Evolutionary conservation across 2,113 vertebrate species (phyloP).

Genomic region (Rousettus leschenaultii): DNA sequence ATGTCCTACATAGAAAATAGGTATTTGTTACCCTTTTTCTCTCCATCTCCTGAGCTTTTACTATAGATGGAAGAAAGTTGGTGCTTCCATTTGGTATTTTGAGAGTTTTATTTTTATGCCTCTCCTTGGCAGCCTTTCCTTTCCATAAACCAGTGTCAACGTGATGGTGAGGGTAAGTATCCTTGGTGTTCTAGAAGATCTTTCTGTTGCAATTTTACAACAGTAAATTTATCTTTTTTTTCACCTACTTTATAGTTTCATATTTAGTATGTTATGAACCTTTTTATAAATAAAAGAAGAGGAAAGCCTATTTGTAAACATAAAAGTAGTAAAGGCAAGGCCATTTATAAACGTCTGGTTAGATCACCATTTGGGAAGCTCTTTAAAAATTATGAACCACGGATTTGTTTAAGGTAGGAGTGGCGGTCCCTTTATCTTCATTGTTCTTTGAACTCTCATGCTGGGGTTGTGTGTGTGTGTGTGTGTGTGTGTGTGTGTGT

Average conservation of each 20-base stretch:
- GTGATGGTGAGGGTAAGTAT: conserved; percentile 44
- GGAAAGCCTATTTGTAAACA: neutral
- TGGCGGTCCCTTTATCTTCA: neutral
- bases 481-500: neutral
- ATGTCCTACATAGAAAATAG: conserved; percentile 40
- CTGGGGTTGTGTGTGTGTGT: neutral
- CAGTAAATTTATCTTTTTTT: neutral
- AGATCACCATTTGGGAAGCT: neutral
- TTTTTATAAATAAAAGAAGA: neutral
- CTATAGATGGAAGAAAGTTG: conserved; percentile 62
- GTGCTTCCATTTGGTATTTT: conserved; percentile 50
- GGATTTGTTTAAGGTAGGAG: neutral
- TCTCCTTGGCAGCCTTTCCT: conserved; percentile 30
- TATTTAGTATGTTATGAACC: neutral
- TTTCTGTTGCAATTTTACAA: neutral
- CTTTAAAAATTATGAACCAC: neutral
- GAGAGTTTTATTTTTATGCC: conserved; percentile 68
- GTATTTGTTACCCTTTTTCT: neutral
- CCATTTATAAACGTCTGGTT: neutral
- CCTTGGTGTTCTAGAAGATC: neutral
- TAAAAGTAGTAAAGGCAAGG: neutral
- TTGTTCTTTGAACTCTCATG: neutral
- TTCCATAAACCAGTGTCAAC: neutral
- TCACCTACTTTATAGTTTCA: neutral
- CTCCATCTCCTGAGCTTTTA: conserved; percentile 53